These are phyloP conservation scores for Piprites chloris DNA, from an alignment of 2,113 vertebrate genomes.

Conservation along the genomic window DNA sequence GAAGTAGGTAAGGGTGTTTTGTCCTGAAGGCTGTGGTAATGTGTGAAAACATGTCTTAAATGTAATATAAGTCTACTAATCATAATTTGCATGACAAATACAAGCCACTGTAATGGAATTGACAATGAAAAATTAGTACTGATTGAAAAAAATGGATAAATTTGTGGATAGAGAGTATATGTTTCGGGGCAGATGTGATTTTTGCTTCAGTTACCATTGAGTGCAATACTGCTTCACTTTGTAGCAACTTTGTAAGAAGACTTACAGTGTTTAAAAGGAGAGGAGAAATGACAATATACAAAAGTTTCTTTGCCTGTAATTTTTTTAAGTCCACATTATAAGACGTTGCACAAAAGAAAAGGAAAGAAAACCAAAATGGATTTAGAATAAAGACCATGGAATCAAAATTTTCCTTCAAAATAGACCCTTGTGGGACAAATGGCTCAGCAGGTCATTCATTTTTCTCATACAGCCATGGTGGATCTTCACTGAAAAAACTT, in stretches of 20 bases:
- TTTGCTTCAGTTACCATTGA: neutral
- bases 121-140: neutral
- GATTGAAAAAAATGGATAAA: neutral
- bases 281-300: neutral
- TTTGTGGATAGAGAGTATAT: neutral
- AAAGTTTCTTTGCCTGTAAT: neutral
- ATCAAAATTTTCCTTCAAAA: neutral
- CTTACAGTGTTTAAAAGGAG: neutral
- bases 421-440: neutral
- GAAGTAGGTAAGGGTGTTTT: neutral
- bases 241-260: neutral
- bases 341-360: neutral
- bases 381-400: neutral
- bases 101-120: neutral
- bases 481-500: neutral
- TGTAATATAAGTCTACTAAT: neutral
- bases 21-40: neutral
- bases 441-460: neutral
- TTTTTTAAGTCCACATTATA: neutral
- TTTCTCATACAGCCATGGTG: neutral
- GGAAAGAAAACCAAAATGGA: fast-evolving
- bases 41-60: neutral
- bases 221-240: neutral
- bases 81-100: neutral
- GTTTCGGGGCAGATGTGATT: neutral